These are phyloP conservation scores for Eptesicus fuscus DNA, from an alignment of 2,113 vertebrate genomes.

Conservation along the genomic window DNA sequence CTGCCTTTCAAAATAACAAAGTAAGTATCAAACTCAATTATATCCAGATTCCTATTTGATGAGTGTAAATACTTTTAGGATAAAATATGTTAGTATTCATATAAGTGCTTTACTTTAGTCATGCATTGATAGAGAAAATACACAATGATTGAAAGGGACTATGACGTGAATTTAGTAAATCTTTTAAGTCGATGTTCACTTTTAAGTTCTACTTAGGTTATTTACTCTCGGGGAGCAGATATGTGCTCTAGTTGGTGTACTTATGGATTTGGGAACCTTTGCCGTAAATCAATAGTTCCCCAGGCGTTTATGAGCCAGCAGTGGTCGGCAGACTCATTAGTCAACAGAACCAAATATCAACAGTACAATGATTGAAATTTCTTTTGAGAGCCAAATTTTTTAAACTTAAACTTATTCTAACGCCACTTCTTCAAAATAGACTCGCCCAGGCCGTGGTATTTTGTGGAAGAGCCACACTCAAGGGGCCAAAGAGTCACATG, in stretches of 20 bases:
- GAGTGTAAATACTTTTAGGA: not conserved
- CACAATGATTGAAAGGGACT: slow-evolving; percentile 4
- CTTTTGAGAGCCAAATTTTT: too few species aligned
- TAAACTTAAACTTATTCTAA: too few species aligned
- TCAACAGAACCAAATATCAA: too few species aligned
- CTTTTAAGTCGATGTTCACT: not conserved
- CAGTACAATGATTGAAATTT: too few species aligned
- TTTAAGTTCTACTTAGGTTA: not conserved
- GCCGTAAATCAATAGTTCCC: not conserved
- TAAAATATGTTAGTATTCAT: not conserved
- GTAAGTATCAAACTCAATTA: not conserved
- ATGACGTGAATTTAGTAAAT: not conserved
- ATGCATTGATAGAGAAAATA: not conserved
- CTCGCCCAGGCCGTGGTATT: too few species aligned
- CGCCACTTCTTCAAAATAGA: too few species aligned
- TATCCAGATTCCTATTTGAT: not conserved
- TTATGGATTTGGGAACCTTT: not conserved
- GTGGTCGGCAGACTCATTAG: too few species aligned
- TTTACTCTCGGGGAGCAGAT: not conserved
- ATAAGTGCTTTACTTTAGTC: not conserved
- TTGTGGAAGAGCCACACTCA: too few species aligned
- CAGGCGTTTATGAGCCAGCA: not conserved
- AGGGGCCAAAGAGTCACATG: too few species aligned
- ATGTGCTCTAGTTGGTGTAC: not conserved
- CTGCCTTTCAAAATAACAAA: not conserved